These are phyloP conservation scores for Cyphomyrus discorhynchus DNA, from an alignment of 2,113 vertebrate species.

Conservation along the genomic window DNA sequence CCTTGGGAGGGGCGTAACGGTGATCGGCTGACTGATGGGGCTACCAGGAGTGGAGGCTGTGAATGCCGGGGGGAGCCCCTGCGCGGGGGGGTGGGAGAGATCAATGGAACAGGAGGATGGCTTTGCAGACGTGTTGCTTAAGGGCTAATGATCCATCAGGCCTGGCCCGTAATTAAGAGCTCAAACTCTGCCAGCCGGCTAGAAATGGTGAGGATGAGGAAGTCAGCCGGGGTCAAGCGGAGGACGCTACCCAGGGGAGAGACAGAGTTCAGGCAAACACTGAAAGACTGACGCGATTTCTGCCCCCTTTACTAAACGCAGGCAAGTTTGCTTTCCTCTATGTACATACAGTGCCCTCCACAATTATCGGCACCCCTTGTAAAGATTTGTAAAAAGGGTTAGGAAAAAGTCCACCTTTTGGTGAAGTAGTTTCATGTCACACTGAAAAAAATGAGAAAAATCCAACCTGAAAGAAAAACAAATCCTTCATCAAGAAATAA, in stretches of 20 bases:
- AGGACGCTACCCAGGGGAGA: not conserved
- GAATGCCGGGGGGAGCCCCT: not conserved
- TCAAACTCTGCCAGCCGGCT: not conserved
- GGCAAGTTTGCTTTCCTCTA: not conserved
- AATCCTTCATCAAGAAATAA: too few species aligned
- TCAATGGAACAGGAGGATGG: constrained; percentile 9
- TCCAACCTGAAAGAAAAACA: too few species aligned
- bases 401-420: too few species aligned
- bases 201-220: not conserved
- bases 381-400: too few species aligned
- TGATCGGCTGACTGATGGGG: constrained; percentile 2
- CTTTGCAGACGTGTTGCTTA: constrained; percentile 3
- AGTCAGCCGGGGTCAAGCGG: not conserved
- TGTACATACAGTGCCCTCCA: not conserved
- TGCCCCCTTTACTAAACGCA: not conserved
- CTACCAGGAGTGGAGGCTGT: not conserved
- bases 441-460: too few species aligned
- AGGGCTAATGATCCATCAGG: not conserved
- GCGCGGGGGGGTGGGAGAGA: not conserved
- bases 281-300: not conserved
- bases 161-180: constrained; percentile 5
- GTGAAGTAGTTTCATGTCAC: too few species aligned
- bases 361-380: too few species aligned
- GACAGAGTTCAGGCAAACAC: not conserved
- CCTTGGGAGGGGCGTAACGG: not conserved